Base-by-base conservation (phyloP, 2,888 invertebrate genomes). In the Drosophila ezoana region DNA sequence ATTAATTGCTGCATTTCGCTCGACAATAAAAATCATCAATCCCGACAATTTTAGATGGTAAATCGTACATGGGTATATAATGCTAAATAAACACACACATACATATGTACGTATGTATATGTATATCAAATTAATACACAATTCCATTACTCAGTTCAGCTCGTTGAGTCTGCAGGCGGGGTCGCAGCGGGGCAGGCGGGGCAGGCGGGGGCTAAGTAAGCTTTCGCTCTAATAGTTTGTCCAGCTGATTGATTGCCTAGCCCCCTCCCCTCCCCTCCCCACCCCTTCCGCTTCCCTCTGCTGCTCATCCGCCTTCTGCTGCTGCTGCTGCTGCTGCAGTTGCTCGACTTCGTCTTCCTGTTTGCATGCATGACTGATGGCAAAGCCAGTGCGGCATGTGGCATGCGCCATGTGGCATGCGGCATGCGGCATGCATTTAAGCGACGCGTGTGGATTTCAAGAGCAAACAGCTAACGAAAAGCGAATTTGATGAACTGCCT, bases 181-280 rank as follows among this genome's bases (percentile, higher is more conserved):
- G 23, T 28, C 23, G 23, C 8, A 14, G 33, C 11, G 9, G 33
- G 35, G 33, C 16, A 23, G 41, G 41, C 10, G 33, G 13, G 14
- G 16, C 23, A 35, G 35, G 35, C 18, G 37, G 40, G n/a, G 35
- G 57, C 52, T 47, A 40, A 65, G 9, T 41, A 16, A 38, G 51
- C 58, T 60, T 48, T 63, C 51, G 37, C 45, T 70, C 52, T 70
- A 77, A 81, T 81, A 84, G 87, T 66, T 76, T 59, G 67, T 54
- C 63, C 81, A 54, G 53, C 70, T 84, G 87, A 87, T 81, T 66
- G 87, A 87, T 81, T 78, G 64, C 59, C 57, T 37, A 70, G 61
- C 57, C 51, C 48, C 5, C 23, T 2, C 8, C 54, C 33, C 3
- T 8, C 13, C 13, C 18, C 53, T 32, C 47, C 41, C 53, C 52